Conservation (phyloP, 2,797 vertebrate species). For the Borostomias antarcticus region DNA sequence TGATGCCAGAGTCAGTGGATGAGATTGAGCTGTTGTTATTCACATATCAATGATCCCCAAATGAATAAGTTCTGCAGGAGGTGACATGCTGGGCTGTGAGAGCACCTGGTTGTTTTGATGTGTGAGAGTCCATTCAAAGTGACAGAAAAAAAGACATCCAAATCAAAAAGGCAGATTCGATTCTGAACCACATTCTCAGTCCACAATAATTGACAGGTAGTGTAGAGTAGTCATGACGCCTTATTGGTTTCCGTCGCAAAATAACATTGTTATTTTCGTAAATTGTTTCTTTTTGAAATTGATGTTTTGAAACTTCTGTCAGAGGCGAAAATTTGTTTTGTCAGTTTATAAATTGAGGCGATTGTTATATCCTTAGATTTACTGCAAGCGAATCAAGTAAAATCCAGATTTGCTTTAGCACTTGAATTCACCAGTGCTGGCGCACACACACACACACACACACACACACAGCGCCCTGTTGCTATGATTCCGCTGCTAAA, state of each 20-base stretch:
- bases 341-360: not conserved
- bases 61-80: constrained; percentile 40
- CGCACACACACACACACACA: constrained; percentile 11
- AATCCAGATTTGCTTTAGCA: constrained; percentile 1
- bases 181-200: too few species aligned
- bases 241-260: constrained; percentile 47
- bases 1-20: constrained; percentile 9
- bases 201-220: too few species aligned
- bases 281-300: constrained; percentile 37
- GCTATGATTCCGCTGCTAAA: not conserved
- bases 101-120: not conserved
- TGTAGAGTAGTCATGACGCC: constrained; percentile 27
- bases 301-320: not conserved
- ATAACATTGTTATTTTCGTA: constrained; percentile 25
- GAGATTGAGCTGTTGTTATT: constrained; percentile 17
- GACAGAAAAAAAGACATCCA: constrained; percentile 19
- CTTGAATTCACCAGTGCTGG: not conserved
- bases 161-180: too few species aligned
- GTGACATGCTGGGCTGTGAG: constrained; percentile 28
- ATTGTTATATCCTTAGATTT: not conserved
- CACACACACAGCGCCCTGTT: constrained; percentile 6
- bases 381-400: not conserved
- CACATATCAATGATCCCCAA: constrained; percentile 15
- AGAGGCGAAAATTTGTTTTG: not conserved
- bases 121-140: too few species aligned